phyloP scores from a whole-genome alignment of 2,113 vertebrate species.

The Pongo pygmaeus region DNA sequence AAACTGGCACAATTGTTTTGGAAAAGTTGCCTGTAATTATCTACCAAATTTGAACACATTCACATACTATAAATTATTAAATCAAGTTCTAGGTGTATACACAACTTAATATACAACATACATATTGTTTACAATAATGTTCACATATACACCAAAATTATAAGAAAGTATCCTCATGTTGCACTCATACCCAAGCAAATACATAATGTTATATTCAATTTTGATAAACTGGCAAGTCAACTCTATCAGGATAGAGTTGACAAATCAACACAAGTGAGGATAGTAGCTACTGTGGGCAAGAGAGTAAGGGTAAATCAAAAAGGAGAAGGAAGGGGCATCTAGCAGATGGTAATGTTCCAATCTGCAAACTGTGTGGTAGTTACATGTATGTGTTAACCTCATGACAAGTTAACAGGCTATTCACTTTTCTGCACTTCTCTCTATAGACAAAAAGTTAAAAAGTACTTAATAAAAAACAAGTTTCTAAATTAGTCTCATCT shows the following conservation, averaged over 20 bases:
- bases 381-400: background rate
- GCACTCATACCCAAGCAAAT: background rate
- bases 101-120: background rate
- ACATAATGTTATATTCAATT: background rate
- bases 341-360: accelerated
- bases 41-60: background rate
- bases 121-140: background rate
- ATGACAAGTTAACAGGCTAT: background rate
- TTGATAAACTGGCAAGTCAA: background rate
- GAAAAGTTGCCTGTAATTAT: background rate
- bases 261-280: background rate
- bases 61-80: background rate
- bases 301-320: background rate
- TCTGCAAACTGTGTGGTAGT: background rate
- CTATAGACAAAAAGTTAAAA: background rate
- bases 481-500: background rate
- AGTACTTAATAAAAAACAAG: background rate
- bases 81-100: background rate
- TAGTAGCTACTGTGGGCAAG: background rate
- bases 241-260: background rate
- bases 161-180: background rate
- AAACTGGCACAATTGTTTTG: background rate
- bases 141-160: background rate
- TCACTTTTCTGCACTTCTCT: background rate
- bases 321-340: accelerated